These are phyloP conservation scores for Hestina assimilis DNA, from an alignment of 1,140 invertebrate genomes.

Conservation along the genomic window DNA sequence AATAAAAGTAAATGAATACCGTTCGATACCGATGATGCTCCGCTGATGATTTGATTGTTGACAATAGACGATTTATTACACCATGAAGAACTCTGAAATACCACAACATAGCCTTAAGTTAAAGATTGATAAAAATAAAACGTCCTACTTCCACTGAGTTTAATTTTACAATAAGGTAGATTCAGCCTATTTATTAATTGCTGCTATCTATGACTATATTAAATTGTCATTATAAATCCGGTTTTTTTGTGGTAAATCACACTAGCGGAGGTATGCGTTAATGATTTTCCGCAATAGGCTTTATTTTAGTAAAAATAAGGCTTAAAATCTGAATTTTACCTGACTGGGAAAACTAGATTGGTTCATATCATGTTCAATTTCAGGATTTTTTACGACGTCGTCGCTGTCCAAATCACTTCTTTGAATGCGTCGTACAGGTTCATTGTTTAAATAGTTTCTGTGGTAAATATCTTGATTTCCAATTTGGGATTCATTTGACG, in stretches of 20 bases:
- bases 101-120: conserved; percentile 21
- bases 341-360: conserved; percentile 62
- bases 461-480: conserved; percentile 48
- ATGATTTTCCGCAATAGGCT: conserved; percentile 11
- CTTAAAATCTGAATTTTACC: conserved; percentile 48
- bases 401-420: conserved; percentile 43
- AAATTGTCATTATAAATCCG: conserved; percentile 69
- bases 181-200: conserved; percentile 55
- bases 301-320: conserved; percentile 26
- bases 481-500: conserved; percentile 33
- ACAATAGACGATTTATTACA: conserved; percentile 40
- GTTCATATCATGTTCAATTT: conserved; percentile 46
- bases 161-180: conserved; percentile 43
- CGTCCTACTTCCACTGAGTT: conserved; percentile 35
- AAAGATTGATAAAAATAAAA: conserved; percentile 17
- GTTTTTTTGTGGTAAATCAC: conserved; percentile 64
- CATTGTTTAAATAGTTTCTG: conserved; percentile 50
- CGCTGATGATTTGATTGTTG: conserved; percentile 44
- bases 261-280: conserved; percentile 19
- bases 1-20: conserved; percentile 38
- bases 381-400: conserved; percentile 54
- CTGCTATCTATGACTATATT: conserved; percentile 56
- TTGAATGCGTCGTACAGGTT: conserved; percentile 50
- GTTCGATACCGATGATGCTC: conserved; percentile 50
- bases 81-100: conserved; percentile 56